Evolutionary conservation across 2,113 vertebrate genomes (phyloP).

Genomic region (Symphodus melops): DNA sequence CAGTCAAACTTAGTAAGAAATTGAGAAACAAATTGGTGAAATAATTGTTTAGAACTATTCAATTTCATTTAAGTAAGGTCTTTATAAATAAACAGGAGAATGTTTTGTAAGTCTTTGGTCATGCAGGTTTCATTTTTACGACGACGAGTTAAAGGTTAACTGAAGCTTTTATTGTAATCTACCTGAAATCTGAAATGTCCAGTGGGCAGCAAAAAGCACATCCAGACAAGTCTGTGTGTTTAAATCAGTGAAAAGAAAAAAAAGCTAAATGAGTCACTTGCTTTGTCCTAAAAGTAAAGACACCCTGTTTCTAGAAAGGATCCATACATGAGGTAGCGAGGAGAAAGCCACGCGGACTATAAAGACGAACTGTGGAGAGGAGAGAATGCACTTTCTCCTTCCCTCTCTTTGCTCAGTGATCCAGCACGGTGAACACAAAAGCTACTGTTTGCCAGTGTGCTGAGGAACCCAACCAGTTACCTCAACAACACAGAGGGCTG

Average conservation of each 20-base stretch:
- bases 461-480: conserved; percentile 58
- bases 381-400: conserved; percentile 67
- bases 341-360: conserved; percentile 69
- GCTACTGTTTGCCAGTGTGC: conserved; percentile 70
- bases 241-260: conserved; percentile 30
- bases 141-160: too few relatives aligned
- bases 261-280: conserved; percentile 29
- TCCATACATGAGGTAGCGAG: conserved; percentile 74
- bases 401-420: conserved; percentile 77
- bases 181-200: too few relatives aligned
- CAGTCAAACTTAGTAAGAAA: too few relatives aligned
- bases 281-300: conserved; percentile 44
- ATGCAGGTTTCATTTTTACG: too few relatives aligned
- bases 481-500: conserved; percentile 39
- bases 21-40: too few relatives aligned
- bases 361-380: conserved; percentile 66
- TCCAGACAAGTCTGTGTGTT: not conserved
- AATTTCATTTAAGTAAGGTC: too few relatives aligned
- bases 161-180: too few relatives aligned
- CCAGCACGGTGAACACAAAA: conserved; percentile 79
- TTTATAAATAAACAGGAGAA: too few relatives aligned
- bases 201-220: too few relatives aligned
- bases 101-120: too few relatives aligned
- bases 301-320: conserved; percentile 60
- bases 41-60: too few relatives aligned